A percentile compares a stretch with the other conserved stretches of the same genome.
These are phyloP conservation scores for Acanthurus leucopareius DNA, from an alignment of 2,797 vertebrate genomes.

Conservation along the genomic window DNA sequence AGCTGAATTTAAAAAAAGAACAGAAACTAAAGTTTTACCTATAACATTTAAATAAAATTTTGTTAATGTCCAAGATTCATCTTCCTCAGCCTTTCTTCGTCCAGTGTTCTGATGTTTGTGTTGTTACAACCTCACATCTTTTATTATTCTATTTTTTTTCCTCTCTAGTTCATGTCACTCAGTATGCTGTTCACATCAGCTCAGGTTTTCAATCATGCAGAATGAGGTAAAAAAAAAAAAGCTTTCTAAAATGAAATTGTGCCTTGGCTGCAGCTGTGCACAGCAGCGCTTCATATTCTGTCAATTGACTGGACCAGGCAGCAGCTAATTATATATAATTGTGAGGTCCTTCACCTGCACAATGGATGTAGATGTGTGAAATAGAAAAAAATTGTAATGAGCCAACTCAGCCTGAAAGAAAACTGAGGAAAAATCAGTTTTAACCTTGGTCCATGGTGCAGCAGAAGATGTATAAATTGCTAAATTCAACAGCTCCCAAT, in stretches of 20 bases:
- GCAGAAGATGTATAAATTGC: not conserved
- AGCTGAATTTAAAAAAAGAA: constrained; percentile 83
- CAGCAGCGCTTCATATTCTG: constrained; percentile 40
- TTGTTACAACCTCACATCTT: not conserved
- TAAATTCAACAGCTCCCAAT: not conserved
- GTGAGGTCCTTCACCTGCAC: constrained; percentile 24
- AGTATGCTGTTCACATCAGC: not conserved
- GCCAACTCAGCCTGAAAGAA: constrained; percentile 32
- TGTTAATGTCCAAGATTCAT: constrained; percentile 79
- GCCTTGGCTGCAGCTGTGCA: constrained; percentile 34
- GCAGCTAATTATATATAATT: constrained; percentile 54
- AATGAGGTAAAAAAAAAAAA: not conserved
- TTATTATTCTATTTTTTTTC: constrained; percentile 1
- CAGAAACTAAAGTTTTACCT: constrained; percentile 91
- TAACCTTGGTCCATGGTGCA: constrained; percentile 20
- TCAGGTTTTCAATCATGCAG: constrained; percentile 11
- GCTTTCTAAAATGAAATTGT: constrained; percentile 21
- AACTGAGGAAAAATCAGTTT: constrained; percentile 27
- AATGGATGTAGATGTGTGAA: constrained; percentile 39
- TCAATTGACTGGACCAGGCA: constrained; percentile 22
- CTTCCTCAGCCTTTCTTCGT: not conserved
- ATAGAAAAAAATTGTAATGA: constrained; percentile 37
- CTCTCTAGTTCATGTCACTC: not conserved
- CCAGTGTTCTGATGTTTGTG: not conserved
- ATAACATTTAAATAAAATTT: constrained; percentile 94